phyloP scores from a whole-genome alignment of 2,888 invertebrate genomes.

The Myopa testacea region DNA sequence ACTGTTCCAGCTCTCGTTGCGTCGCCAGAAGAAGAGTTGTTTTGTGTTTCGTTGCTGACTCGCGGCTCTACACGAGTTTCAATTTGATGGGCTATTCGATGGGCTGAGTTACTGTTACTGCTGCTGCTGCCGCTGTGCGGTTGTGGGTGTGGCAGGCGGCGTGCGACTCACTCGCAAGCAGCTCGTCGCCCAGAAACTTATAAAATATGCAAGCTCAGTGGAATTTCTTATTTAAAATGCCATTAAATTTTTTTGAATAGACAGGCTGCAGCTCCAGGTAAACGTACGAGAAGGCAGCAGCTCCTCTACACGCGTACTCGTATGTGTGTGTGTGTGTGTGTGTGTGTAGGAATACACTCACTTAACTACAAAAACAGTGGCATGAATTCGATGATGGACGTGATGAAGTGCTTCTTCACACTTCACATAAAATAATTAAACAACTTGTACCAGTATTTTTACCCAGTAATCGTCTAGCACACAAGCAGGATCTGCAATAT shows the following conservation, averaged over 20 bases:
- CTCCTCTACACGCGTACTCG: constrained; percentile 4
- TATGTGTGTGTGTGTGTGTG: constrained; percentile 21
- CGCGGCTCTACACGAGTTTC: constrained; percentile 26
- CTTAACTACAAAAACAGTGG: not conserved
- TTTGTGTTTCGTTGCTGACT: constrained; percentile 8
- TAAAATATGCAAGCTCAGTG: constrained; percentile 66
- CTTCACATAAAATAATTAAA: not conserved
- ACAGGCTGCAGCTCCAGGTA: constrained; percentile 44
- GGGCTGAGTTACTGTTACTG: constrained; percentile 9
- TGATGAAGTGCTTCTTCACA: too few species aligned
- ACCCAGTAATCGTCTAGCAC: too few species aligned
- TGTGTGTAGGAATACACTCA: constrained; percentile 14
- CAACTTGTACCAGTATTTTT: not conserved
- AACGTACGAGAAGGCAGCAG: not conserved
- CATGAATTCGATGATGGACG: not conserved
- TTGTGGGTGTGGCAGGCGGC: not conserved
- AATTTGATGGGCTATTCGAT: constrained; percentile 17
- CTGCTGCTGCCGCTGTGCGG: not conserved
- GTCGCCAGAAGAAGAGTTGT: too few species aligned
- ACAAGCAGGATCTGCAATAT: too few species aligned
- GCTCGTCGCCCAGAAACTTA: constrained; percentile 57
- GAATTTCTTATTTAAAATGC: constrained; percentile 69
- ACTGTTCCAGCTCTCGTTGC: not conserved
- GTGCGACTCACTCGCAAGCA: not conserved
- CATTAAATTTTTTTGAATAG: constrained; percentile 68